A percentile compares a stretch with the other conserved stretches of the same genome.
phyloP scores from a whole-genome alignment of 2,113 vertebrate species.

The Odontophorus gujanensis region DNA sequence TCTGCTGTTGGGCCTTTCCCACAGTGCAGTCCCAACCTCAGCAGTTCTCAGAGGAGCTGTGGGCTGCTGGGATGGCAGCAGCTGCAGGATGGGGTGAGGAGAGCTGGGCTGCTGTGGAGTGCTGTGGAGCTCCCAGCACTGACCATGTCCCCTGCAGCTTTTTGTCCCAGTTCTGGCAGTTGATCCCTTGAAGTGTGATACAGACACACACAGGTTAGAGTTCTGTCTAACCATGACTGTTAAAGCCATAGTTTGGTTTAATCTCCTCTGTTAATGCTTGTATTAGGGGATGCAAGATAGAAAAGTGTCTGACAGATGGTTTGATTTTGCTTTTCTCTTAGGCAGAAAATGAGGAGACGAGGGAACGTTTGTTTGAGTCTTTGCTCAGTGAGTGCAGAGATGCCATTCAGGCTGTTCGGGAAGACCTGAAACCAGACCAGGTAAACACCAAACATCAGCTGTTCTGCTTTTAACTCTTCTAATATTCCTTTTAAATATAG shows the following conservation, averaged over 20 bases:
- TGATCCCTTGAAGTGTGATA: background rate
- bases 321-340: constrained; percentile 49
- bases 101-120: background rate
- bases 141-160: accelerated
- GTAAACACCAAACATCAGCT: constrained; percentile 68
- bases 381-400: constrained; percentile 96
- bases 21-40: background rate
- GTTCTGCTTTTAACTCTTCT: background rate
- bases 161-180: background rate
- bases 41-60: background rate
- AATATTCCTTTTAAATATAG: accelerated
- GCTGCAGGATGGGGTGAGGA: background rate
- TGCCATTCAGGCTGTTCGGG: constrained; percentile 94
- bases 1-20: constrained; percentile 18
- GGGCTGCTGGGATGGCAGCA: background rate
- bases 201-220: background rate
- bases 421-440: constrained; percentile 92
- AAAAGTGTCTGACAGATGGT: background rate
- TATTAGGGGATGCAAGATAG: background rate
- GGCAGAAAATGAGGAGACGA: constrained; percentile 94
- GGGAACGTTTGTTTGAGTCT: constrained; percentile 95
- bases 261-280: background rate
- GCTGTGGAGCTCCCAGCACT: background rate
- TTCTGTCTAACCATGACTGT: accelerated
- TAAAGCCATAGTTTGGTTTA: background rate